Base-by-base conservation (phyloP, 2,113 vertebrate species). In the Collichthys lucidus region DNA sequence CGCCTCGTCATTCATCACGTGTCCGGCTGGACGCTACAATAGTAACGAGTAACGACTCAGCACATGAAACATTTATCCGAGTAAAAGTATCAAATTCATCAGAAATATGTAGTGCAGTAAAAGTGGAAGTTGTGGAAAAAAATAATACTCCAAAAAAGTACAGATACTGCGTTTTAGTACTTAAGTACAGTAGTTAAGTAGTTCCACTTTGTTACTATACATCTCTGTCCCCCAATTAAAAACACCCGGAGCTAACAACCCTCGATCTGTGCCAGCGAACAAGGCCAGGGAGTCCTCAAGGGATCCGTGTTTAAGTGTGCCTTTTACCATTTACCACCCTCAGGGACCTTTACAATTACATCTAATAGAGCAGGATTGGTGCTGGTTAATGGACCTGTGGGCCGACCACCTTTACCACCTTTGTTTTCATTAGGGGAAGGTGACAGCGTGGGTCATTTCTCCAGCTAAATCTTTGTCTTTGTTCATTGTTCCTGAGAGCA, bases 341-440 rank as follows among this genome's bases (percentile, higher is more conserved):
- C 40, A 73, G 74, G 84, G 82, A 86, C 71, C 64, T 56, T 66
- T 84, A 80, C 60, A 53, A 84, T 86, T 82, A 72, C 52, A 52
- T 66, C 50, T 74, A 83, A 79, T 49, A 85, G 67, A 79, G 59
- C 62, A 78, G 74, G 74, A 81, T 68, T 69, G 84, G 80, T 80
- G 75, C 64, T 79, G 79, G 62, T 77, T 90, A 89, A 91, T 87
- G 82, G 84, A 86, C 49, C 88, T 0, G 52, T 63, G 53, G 55
- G 62, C 63, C 29, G 14, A 5, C 69, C 8, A 40, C 56, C 44
- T 85, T 83, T 77, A 5, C 69, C 8, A 29, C 56, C 44, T 85
- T 83, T 74, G 86, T 79, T 86, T 83, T 70, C 20, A 77, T 55
- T 11, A 29, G 24, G 74, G 74, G 65, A 55, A 82, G 62, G 56